phyloP scores from a whole-genome alignment of 2,888 invertebrate species.

The Orgyia antiqua region DNA sequence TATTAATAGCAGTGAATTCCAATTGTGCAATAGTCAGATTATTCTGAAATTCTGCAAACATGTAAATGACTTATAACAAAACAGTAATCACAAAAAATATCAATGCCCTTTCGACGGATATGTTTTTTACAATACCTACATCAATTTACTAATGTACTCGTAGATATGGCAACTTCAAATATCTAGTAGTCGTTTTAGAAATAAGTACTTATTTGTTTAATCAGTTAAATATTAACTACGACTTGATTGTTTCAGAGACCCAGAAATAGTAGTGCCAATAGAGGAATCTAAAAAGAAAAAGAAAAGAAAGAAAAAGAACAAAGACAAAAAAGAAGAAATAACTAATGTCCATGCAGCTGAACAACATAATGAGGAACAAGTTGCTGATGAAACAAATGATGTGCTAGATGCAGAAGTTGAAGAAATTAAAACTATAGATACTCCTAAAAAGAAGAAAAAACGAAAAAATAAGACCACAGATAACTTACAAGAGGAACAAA shows the following conservation, averaged over 20 bases:
- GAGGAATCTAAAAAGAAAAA: conserved; percentile 55
- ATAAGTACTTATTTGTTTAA: too few relatives aligned
- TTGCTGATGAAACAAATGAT: conserved; percentile 9
- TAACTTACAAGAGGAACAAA: neutral
- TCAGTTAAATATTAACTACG: too few relatives aligned
- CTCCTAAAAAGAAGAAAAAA: conserved; percentile 15
- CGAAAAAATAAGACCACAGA: conserved; percentile 5
- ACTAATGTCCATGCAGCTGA: neutral
- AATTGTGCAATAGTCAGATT: too few relatives aligned
- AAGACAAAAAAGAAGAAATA: conserved; percentile 29
- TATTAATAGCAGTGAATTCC: too few relatives aligned
- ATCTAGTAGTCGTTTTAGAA: too few relatives aligned
- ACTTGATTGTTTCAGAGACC: conserved; percentile 48
- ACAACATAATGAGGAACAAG: neutral
- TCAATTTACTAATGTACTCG: too few relatives aligned
- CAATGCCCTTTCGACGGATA: too few relatives aligned
- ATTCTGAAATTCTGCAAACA: too few relatives aligned
- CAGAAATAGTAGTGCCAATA: conserved; percentile 48
- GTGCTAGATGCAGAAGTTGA: conserved; percentile 7
- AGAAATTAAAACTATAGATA: conserved; percentile 4
- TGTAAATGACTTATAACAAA: too few relatives aligned
- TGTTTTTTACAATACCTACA: too few relatives aligned
- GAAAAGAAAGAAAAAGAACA: conserved; percentile 59
- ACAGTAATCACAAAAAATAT: too few relatives aligned
- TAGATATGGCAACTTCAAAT: too few relatives aligned